Base-by-base conservation (phyloP, 2,888 invertebrate genomes). In the Pilophorus perplexus region DNA sequence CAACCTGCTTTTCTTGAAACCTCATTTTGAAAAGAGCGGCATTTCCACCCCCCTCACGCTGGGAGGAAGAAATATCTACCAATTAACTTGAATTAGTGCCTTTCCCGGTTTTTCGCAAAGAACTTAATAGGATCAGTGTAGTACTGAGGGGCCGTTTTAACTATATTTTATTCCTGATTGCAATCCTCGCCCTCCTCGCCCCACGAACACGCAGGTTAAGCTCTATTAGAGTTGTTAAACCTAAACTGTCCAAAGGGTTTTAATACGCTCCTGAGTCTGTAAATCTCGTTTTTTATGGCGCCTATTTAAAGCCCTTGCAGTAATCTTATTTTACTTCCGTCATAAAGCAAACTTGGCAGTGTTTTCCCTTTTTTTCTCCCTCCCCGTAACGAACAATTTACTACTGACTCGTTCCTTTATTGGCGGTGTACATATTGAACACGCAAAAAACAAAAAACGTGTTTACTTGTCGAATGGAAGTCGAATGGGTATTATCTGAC, bases 151-250 rank as follows among this genome's bases (percentile, higher is more conserved):
- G 40, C 59, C 46, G 20, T 46, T 46, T 52, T 22, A 62, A 62
- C 60, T 44, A 62, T 62, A 62, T 62, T 62, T 62, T 62, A 62
- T 62, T 62, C 60, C 60, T 62, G 44, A 62, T 62, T 62, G 44
- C 60, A 22, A 28, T 33, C 42, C 25, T 28, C 38, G 16, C 2
- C n/a, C 50, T 4, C 25, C 25, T n/a, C 54, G 6, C 33, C 18
- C 16, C 18, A 14, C 33, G 3, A 6, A 28, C 33, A 14, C 16
- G 22, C 28, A 38, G 28, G 27, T 38, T 62, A 46, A 62, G 33
- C 60, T 62, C 60, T 46, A 46, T 28, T 62, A 46, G 46, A 46
- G 60, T 62, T 46, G 60, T 60, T 60, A 60, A 60, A 33, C 33
- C 46, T 46, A 46, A 62, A 62, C 46, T 33, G 46, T 62, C 46